Evolutionary conservation across 2,113 vertebrate species (phyloP).

Genomic region (Sapayoa aenigma): DNA sequence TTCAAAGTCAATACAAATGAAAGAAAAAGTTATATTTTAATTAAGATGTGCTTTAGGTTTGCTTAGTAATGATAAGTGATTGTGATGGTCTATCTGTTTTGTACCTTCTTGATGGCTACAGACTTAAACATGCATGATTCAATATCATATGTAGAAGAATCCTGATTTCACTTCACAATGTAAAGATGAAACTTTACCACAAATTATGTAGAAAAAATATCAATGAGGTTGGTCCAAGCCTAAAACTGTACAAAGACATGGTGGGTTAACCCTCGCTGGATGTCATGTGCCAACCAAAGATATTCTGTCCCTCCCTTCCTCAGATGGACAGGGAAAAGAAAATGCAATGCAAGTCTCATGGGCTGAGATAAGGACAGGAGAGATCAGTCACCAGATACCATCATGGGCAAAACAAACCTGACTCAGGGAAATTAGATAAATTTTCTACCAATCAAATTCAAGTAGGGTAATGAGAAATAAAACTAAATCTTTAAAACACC

Average conservation of each 20-base stretch:
- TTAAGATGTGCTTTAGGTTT: not conserved
- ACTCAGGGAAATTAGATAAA: not conserved
- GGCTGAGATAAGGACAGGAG: not conserved
- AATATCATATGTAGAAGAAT: not conserved
- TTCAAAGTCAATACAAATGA: not conserved
- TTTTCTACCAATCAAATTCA: not conserved
- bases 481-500: rapidly evolving
- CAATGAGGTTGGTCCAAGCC: not conserved
- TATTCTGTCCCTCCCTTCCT: not conserved
- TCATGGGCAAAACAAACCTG: not conserved
- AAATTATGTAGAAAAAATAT: not conserved
- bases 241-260: not conserved
- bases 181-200: not conserved
- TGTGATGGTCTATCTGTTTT: not conserved
- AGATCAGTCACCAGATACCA: not conserved
- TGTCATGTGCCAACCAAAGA: not conserved
- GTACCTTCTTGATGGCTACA: not conserved
- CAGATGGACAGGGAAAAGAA: not conserved
- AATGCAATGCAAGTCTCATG: not conserved
- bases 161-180: not conserved
- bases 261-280: not conserved
- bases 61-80: not conserved
- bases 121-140: not conserved
- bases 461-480: not conserved
- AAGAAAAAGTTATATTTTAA: not conserved